Conservation (phyloP, 2,888 invertebrate species). For the Galeruca laticollis region DNA sequence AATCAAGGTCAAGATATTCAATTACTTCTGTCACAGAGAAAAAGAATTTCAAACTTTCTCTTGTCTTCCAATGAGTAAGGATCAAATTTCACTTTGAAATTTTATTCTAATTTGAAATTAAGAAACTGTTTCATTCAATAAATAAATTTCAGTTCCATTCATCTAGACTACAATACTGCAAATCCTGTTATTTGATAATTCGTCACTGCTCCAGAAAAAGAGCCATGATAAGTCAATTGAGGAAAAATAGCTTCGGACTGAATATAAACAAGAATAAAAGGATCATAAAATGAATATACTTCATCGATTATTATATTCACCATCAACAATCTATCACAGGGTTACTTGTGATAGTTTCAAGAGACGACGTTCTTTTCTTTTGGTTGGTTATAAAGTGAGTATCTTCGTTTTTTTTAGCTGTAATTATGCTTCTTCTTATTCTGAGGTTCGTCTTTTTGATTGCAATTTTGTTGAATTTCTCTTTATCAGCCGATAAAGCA, state of each 20-base stretch:
- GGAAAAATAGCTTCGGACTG: conserved; percentile 15
- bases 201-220: no score
- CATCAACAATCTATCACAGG: conserved; percentile 54
- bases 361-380: conserved; percentile 39
- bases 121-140: no score
- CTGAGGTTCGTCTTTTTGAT: conserved; percentile 10
- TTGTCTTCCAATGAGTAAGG: no score
- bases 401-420: conserved; percentile 40
- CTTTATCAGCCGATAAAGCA: conserved; percentile 36
- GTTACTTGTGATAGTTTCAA: conserved; percentile 46
- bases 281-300: conserved; percentile 53
- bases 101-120: no score
- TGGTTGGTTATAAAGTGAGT: conserved; percentile 38
- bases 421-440: conserved; percentile 38
- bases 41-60: no score
- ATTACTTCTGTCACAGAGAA: no score
- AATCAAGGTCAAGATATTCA: no score
- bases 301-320: conserved; percentile 55
- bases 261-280: conserved; percentile 30
- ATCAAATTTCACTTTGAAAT: no score
- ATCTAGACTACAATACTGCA: no score
- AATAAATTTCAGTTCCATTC: no score
- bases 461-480: conserved; percentile 38
- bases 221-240: not conserved
- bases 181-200: no score